Percentiles rank a stretch among this genome's conserved stretches.
Evolutionary conservation across 2,888 invertebrate genomes (phyloP).

Genomic region (Adelphocoris suturalis): DNA sequence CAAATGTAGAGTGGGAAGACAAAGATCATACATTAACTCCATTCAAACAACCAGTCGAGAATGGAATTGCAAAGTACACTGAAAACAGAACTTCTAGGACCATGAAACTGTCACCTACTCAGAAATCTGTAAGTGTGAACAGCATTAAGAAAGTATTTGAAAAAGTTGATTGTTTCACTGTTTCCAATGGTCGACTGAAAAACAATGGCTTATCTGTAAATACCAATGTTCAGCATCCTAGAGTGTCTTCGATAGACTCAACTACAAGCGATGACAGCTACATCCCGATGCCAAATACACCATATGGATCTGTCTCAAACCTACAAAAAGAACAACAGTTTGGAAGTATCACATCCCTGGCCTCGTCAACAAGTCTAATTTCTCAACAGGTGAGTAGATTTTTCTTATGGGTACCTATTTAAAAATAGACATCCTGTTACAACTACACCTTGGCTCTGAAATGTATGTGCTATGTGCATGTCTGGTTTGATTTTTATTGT

Average conservation of each 20-base stretch:
- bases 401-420: neutral
- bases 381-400: slow-evolving; percentile 64
- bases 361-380: slow-evolving; percentile 80
- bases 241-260: slow-evolving; percentile 81
- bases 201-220: slow-evolving; percentile 45
- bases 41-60: slow-evolving; percentile 54
- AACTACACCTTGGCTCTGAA: too few relatives aligned
- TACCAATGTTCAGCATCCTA: slow-evolving; percentile 78
- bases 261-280: slow-evolving; percentile 80
- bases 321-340: slow-evolving; percentile 80
- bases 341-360: slow-evolving; percentile 82
- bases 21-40: slow-evolving; percentile 44
- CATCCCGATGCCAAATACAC: slow-evolving; percentile 76
- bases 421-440: too few relatives aligned
- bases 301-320: slow-evolving; percentile 78
- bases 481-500: too few relatives aligned
- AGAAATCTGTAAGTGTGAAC: slow-evolving; percentile 79
- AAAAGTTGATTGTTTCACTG: slow-evolving; percentile 78
- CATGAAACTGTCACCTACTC: slow-evolving; percentile 53
- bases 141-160: slow-evolving; percentile 83
- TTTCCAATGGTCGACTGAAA: slow-evolving; percentile 70
- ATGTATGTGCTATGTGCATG: too few relatives aligned
- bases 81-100: slow-evolving; percentile 23
- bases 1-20: slow-evolving; percentile 62
- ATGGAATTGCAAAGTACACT: slow-evolving; percentile 21